Percentiles rank a stretch among this genome's conserved stretches.
Evolutionary conservation across 1,140 invertebrate genomes (phyloP).

Genomic region (Babylonia areolata): DNA sequence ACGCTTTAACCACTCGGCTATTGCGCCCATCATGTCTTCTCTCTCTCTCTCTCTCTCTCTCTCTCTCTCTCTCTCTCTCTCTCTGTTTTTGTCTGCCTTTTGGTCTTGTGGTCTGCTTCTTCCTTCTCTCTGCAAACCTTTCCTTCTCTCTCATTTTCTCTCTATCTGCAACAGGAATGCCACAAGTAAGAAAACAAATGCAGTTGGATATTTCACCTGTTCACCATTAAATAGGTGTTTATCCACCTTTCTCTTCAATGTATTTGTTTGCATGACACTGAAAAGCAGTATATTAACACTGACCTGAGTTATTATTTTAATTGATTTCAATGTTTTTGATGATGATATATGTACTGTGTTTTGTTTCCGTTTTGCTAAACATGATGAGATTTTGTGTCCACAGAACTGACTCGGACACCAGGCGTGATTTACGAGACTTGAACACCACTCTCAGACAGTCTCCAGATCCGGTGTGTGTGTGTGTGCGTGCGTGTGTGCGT

Average conservation of each 20-base stretch:
- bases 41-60: conserved; percentile 34
- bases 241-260: no score
- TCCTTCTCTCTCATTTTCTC: conserved; percentile 22
- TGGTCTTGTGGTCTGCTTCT: background rate
- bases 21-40: no score
- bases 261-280: no score
- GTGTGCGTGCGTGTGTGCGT: background rate
- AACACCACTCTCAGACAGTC: conserved; percentile 50
- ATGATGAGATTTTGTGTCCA: background rate
- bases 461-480: conserved; percentile 53
- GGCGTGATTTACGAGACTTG: conserved; percentile 57
- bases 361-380: no score
- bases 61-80: conserved; percentile 40
- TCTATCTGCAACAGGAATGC: background rate
- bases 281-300: no score
- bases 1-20: no score
- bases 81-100: conserved; percentile 14
- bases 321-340: no score
- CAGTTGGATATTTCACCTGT: no score
- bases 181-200: no score
- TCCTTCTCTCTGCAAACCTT: background rate
- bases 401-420: conserved; percentile 58
- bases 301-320: no score
- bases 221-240: no score
- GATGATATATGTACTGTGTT: no score